A percentile compares a stretch with the other conserved stretches of the same genome.
phyloP scores from a whole-genome alignment of 2,113 vertebrate species.

The Apteryx owenii region DNA sequence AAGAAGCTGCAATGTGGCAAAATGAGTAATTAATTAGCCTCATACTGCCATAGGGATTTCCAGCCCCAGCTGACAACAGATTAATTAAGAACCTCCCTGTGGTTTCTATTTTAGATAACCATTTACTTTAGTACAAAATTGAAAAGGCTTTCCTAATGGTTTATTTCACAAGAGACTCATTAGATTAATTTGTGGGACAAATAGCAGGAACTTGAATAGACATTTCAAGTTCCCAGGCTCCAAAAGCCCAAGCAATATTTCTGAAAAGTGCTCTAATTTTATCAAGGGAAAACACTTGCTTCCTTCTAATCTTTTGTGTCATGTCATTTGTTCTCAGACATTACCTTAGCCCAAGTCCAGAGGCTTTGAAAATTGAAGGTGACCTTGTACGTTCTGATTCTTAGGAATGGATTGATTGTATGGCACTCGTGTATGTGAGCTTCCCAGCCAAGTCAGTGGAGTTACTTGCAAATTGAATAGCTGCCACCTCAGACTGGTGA shows the following conservation, averaged over 20 bases:
- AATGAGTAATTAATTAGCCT: slow-evolving; percentile 75
- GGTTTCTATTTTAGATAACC: slow-evolving; percentile 69
- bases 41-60: slow-evolving; percentile 60
- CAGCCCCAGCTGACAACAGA: slow-evolving; percentile 56
- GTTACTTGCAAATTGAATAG: background rate
- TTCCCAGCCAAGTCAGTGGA: background rate
- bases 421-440: fast-evolving
- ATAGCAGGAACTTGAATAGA: slow-evolving; percentile 39
- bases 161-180: slow-evolving; percentile 63
- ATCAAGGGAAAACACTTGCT: slow-evolving; percentile 18
- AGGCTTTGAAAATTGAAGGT: slow-evolving; percentile 18
- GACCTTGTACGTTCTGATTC: background rate
- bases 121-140: slow-evolving; percentile 64
- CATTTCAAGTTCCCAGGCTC: background rate
- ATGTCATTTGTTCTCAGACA: background rate
- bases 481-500: no score
- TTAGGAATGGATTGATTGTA: background rate
- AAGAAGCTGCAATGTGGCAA: slow-evolving; percentile 53
- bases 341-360: background rate
- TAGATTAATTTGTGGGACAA: slow-evolving; percentile 58
- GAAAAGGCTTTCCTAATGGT: slow-evolving; percentile 59
- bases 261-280: slow-evolving; percentile 1
- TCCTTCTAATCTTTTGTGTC: background rate
- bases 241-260: background rate
- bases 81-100: slow-evolving; percentile 77